These are phyloP conservation scores for Enhydra lutris DNA, from an alignment of 2,113 vertebrate species.

Conservation along the genomic window DNA sequence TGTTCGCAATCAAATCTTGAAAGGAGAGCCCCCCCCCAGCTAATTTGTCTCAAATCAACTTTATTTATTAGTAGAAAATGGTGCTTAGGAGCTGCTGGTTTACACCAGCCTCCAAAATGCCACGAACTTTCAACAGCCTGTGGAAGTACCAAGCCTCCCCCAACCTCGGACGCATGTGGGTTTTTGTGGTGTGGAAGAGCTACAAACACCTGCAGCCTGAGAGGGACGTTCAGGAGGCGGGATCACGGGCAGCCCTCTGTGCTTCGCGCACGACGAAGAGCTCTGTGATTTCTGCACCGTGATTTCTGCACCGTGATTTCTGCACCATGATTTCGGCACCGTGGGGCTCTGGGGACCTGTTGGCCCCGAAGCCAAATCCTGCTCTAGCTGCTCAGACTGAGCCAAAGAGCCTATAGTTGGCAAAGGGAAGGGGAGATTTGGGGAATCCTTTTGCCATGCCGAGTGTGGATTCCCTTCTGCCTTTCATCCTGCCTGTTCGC, in stretches of 20 bases:
- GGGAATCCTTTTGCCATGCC: background rate
- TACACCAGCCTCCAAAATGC: background rate
- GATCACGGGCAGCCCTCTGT: fast-evolving
- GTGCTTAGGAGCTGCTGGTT: background rate
- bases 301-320: background rate
- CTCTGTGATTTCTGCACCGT: background rate
- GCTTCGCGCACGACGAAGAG: fast-evolving
- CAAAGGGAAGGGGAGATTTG: too few species aligned
- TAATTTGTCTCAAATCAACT: background rate
- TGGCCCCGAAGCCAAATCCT: background rate
- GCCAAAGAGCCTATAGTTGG: background rate
- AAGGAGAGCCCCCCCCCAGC: background rate
- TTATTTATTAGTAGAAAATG: background rate
- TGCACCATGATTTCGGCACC: background rate
- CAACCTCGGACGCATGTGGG: background rate
- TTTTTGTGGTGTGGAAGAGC: background rate
- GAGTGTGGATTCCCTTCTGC: background rate
- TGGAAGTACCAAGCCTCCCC: background rate
- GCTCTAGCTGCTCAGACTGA: background rate
- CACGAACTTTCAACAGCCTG: background rate
- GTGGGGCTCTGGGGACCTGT: background rate
- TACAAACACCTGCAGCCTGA: fast-evolving
- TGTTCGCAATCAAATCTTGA: background rate
- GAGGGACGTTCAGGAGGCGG: background rate
- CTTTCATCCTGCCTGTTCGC: background rate